Base-by-base conservation (phyloP, 1,140 invertebrate genomes). In the Bombus huntii region DNA sequence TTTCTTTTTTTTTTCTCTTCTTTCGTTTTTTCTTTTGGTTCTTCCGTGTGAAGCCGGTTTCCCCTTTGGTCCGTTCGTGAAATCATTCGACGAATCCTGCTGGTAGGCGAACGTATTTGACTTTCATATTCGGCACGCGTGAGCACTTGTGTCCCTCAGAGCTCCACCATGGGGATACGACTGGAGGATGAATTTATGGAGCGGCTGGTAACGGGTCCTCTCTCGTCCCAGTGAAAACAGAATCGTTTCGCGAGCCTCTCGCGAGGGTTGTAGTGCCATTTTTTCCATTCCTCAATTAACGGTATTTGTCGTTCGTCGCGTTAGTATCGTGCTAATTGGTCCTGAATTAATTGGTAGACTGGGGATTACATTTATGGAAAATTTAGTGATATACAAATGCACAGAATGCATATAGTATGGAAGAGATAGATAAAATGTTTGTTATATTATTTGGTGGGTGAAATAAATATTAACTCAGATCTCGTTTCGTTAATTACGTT, bases 101-200 rank as follows among this genome's bases (percentile, higher is more conserved):
- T 42, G 65, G 62, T 57, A 77, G 59, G 1, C 39, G n/a, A 44
- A 72, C 62, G 71, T 70, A 88, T 88, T 88, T 88, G 86, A 88
- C 86, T 88, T 88, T 88, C 87, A 88, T 88, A 88, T 77, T 66
- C 87, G 76, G 62, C 81, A 77, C 81, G 81, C 81, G 86, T 72
- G 28, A 79, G 62, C 70, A 75, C 47, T 66, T 28, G 59, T 57
- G 42, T 42, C 53, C 76, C 81, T 47, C 76, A 34, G 25, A 59
- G 73, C 42, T n/a, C 18, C 31, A 10, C 34, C 44, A 9, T 53
- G 31, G 65, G 73, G 47, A 57, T 68, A 74, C 70, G 53, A 59
- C 37, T 57, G 80, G 47, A 88, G 80, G 34, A 88, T 87, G 78
- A 88, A 83, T 84, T 88, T 88, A 77, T 71, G 57, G 53, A 62